Conservation (phyloP, 2,113 vertebrate species). For the Boleophthalmus pectinirostris region DNA sequence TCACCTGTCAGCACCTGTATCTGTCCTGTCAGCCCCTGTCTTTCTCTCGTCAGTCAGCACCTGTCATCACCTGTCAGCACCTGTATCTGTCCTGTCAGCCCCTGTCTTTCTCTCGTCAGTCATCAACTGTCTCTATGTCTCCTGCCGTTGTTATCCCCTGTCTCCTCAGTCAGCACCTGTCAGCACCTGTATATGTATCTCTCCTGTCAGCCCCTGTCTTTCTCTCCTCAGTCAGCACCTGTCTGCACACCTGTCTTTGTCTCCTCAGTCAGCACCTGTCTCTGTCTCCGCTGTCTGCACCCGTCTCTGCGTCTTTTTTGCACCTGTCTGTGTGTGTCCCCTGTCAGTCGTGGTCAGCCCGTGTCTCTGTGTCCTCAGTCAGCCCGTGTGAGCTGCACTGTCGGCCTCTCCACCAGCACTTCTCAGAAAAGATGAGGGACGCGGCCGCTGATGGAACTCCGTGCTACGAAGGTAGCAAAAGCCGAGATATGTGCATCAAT, state of each 20-base stretch:
- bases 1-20: too few relatives aligned
- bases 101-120: too few relatives aligned
- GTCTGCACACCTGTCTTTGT: background rate
- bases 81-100: too few relatives aligned
- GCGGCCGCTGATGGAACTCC: constrained; percentile 87
- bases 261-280: background rate
- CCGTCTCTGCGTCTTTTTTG: too few relatives aligned
- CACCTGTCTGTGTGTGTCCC: background rate
- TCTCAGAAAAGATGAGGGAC: constrained; percentile 88
- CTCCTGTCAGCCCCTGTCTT: too few relatives aligned
- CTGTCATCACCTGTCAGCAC: too few relatives aligned
- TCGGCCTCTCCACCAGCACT: constrained; percentile 81
- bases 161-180: background rate
- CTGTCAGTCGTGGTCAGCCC: background rate
- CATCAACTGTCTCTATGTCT: too few relatives aligned
- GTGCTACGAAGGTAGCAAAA: constrained; percentile 81
- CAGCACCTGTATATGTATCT: background rate
- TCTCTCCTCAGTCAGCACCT: background rate
- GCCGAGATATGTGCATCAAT: constrained; percentile 88
- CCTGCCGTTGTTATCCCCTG: too few relatives aligned
- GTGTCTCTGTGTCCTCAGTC: constrained; percentile 64
- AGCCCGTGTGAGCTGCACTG: constrained; percentile 95
- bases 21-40: too few relatives aligned
- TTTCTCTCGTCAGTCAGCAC: too few relatives aligned
- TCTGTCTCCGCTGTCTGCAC: too few relatives aligned